phyloP scores from a whole-genome alignment of 2,888 invertebrate genomes.

The Lasioglossum vierecki region DNA sequence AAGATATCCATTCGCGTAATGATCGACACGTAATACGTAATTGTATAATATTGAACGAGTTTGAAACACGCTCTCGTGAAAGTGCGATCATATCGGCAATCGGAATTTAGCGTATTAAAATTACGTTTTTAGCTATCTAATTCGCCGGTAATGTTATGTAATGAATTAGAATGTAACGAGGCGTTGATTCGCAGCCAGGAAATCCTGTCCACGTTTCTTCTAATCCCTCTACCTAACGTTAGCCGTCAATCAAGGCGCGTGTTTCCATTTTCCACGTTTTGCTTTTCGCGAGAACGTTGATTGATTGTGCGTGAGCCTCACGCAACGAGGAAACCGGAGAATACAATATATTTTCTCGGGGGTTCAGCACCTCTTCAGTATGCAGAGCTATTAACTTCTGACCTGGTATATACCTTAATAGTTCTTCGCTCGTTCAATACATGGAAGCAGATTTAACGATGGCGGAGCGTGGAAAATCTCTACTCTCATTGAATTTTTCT shows the following conservation, averaged over 20 bases:
- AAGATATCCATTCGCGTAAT: constrained; percentile 42
- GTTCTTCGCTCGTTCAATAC: constrained; percentile 1
- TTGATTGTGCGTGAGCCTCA: constrained; percentile 32
- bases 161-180: constrained; percentile 49
- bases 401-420: constrained; percentile 12
- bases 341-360: constrained; percentile 8
- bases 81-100: constrained; percentile 50
- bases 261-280: constrained; percentile 34
- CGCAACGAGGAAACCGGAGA: constrained; percentile 12
- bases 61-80: constrained; percentile 44
- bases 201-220: constrained; percentile 54
- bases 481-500: background rate
- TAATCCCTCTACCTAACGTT: constrained; percentile 13
- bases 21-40: constrained; percentile 45
- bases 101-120: constrained; percentile 46
- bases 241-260: constrained; percentile 30
- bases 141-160: constrained; percentile 53
- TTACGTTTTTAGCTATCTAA: constrained; percentile 47
- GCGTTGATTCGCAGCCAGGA: constrained; percentile 42
- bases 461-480: background rate
- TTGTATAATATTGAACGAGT: constrained; percentile 50
- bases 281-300: background rate
- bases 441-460: background rate
- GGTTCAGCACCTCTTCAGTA: constrained; percentile 5
- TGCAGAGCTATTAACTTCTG: constrained; percentile 9